Conservation (phyloP, 2,888 invertebrate genomes). For the Cosmopolites sordidus region DNA sequence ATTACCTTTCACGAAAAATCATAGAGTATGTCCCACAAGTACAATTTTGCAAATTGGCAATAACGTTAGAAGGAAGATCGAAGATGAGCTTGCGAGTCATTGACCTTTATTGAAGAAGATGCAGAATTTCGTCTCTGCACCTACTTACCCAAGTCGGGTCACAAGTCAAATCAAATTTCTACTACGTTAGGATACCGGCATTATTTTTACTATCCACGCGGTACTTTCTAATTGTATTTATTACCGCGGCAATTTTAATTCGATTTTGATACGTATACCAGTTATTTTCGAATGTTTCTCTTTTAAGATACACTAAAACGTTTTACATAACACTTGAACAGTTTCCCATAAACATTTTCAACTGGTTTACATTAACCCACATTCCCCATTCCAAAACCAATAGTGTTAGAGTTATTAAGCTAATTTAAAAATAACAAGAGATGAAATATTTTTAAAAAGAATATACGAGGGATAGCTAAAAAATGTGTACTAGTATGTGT, state of each 20-base stretch:
- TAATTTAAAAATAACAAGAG: too few species aligned
- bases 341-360: too few species aligned
- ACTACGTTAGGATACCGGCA: not conserved
- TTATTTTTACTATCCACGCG: not conserved
- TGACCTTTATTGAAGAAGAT: constrained; percentile 27
- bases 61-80: constrained; percentile 25
- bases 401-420: too few species aligned
- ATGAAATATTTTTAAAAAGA: too few species aligned
- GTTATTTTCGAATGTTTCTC: too few species aligned
- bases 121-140: constrained; percentile 26
- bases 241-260: not conserved
- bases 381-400: too few species aligned
- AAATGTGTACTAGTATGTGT: too few species aligned
- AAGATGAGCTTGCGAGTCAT: constrained; percentile 21
- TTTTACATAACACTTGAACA: too few species aligned
- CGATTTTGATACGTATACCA: too few species aligned
- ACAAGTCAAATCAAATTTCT: constrained; percentile 27
- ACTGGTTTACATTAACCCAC: too few species aligned
- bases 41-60: constrained; percentile 22
- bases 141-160: constrained; percentile 22
- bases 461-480: too few species aligned
- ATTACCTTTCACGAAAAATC: not conserved
- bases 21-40: not conserved
- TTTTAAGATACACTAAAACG: too few species aligned
- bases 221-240: constrained; percentile 2